phyloP scores from a whole-genome alignment of 2,113 vertebrate species.

The Platycercus adscitus region DNA sequence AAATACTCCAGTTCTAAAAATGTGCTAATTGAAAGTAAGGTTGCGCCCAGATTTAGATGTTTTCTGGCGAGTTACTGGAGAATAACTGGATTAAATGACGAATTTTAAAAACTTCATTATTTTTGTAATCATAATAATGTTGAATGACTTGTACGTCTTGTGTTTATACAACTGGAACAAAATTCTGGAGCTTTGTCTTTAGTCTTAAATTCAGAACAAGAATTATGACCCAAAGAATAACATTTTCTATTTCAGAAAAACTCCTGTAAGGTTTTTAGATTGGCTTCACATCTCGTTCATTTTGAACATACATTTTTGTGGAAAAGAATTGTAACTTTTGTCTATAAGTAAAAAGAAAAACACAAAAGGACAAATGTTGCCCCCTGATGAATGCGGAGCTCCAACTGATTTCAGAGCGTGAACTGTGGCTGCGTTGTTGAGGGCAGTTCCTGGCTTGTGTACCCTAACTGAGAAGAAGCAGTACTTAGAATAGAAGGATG shows the following conservation, averaged over 20 bases:
- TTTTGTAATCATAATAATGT: neutral
- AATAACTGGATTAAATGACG: neutral
- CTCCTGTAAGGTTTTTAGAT: constrained; percentile 3
- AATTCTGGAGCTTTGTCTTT: neutral
- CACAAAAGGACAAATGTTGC: constrained; percentile 27
- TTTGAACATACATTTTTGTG: neutral
- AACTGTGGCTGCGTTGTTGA: constrained; percentile 49
- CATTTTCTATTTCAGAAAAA: neutral
- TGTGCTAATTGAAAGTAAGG: neutral
- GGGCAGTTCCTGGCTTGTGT: neutral
- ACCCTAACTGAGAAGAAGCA: neutral
- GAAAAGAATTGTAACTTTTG: constrained; percentile 12
- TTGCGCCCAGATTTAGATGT: neutral
- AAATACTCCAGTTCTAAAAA: neutral
- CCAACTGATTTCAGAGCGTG: neutral
- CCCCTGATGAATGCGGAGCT: constrained; percentile 6
- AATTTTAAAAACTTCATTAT: neutral
- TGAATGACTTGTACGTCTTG: neutral
- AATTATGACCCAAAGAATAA: neutral
- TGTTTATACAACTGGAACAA: neutral
- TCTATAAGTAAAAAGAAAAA: constrained; percentile 12
- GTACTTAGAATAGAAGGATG: neutral
- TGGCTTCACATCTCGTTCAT: constrained; percentile 25
- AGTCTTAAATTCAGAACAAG: neutral
- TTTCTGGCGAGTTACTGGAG: neutral